These are phyloP conservation scores for Sebastes kiyomatsui DNA, from an alignment of 2,797 vertebrate species.

Conservation along the genomic window DNA sequence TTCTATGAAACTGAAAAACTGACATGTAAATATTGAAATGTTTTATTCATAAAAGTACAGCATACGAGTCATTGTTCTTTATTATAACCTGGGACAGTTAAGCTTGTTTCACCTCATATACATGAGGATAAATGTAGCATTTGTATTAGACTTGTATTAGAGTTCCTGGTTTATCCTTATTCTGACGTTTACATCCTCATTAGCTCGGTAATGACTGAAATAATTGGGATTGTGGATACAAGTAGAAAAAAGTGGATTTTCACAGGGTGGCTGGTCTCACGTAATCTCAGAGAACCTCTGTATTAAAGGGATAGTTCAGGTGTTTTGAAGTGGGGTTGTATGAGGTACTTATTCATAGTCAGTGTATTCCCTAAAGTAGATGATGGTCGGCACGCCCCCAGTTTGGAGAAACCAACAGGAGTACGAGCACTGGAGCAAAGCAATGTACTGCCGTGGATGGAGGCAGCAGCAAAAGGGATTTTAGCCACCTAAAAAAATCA, in stretches of 20 bases:
- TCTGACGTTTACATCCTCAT: neutral
- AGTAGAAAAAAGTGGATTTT: neutral
- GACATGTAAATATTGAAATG: conserved; percentile 17
- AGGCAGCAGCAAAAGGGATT: rapidly evolving
- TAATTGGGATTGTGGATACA: neutral
- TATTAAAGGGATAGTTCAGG: too few species aligned
- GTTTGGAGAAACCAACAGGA: too few species aligned
- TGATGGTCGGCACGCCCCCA: too few species aligned
- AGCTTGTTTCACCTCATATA: neutral
- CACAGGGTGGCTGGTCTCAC: neutral
- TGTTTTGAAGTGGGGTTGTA: too few species aligned
- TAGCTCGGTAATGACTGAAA: neutral
- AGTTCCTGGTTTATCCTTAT: neutral
- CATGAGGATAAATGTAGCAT: neutral
- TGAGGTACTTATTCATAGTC: too few species aligned
- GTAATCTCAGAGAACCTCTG: neutral
- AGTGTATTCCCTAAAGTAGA: too few species aligned
- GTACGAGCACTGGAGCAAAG: too few species aligned
- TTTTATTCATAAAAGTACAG: conserved; percentile 61
- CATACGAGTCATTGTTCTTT: conserved; percentile 21
- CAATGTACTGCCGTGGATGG: too few species aligned
- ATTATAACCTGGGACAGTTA: neutral
- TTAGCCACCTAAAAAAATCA: too few species aligned
- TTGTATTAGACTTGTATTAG: neutral
- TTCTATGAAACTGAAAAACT: conserved; percentile 34